Evolutionary conservation across 2,113 vertebrate genomes (phyloP), one percentile per base, ranked within the genome.

Genomic region (Sander lucioperca): DNA sequence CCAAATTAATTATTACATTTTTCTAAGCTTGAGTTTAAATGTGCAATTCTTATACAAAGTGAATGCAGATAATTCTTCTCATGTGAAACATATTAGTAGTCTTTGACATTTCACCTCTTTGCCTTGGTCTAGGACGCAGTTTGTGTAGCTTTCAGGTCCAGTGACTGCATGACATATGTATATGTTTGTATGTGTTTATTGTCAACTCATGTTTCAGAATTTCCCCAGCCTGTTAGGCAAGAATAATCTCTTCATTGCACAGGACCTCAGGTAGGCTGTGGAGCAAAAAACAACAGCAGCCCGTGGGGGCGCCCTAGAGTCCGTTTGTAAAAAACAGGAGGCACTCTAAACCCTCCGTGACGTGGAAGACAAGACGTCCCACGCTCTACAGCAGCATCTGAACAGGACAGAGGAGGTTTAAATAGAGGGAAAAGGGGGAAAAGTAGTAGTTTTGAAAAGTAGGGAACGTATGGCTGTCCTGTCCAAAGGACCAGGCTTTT

Each of bases 1-100:
- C 65, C 63, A 77, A 63, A 64, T 79, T 73, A 83, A 73, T 69
- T 21, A 74, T 77, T 81, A 75, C 18, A 74, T 62, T 48, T 63
- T 69, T 58, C 64, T 83, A 87, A 16, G 4, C 53, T 85, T 48
- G 65, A 77, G 19, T 74, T 74, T 88, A 84, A 86, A 63, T 84
- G 86, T 90, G 89, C 80, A 72, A 64, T 68, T 85, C 74, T 61
- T 66, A 75, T 58, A 88, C 62, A 88, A 79, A 83, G 73, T 91
- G 80, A 87, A 77, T 30, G 63, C 50, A 80, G 70, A 87, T 66
- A 70, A 85, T 84, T 80, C 64, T 74, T 83, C 66, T 86, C 80
- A 80, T 67, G 43, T 87, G 82, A 85, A 65, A 82, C 39, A 14
- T 39, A 16, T 13, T 27, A 5, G 48, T 66, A 47, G 70, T 72